Conservation (phyloP, 1,140 invertebrate species). For the Ceratosolen solmsi region DNA sequence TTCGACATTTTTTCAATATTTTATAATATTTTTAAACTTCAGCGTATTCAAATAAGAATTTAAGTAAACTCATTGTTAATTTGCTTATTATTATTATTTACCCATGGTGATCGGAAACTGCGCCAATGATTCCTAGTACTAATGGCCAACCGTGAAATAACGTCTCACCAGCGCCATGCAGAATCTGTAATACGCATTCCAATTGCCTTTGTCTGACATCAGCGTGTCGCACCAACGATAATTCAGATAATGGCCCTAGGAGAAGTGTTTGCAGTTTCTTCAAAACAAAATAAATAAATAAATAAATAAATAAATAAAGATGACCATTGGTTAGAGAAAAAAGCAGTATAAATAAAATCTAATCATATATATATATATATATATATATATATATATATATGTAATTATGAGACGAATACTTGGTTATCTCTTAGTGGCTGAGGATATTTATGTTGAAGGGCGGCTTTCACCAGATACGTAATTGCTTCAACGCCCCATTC, state of each 20-base stretch:
- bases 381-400: no score
- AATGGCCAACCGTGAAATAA: slow-evolving; percentile 95
- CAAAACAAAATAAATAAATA: slow-evolving; percentile 51
- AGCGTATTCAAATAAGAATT: no score
- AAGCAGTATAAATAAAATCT: no score
- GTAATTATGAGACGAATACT: slow-evolving; percentile 68
- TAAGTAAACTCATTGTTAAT: no score
- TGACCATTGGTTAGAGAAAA: no score
- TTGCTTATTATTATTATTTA: slow-evolving; percentile 64
- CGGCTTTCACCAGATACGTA: slow-evolving; percentile 93
- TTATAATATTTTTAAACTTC: no score
- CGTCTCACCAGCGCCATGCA: slow-evolving; percentile 93
- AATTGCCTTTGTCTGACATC: slow-evolving; percentile 96
- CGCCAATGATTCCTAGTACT: slow-evolving; percentile 94
- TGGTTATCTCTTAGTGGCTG: slow-evolving; percentile 89
- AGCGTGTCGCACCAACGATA: slow-evolving; percentile 90
- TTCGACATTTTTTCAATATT: not conserved
- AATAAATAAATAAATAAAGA: no score
- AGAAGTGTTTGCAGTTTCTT: slow-evolving; percentile 89
- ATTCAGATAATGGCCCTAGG: slow-evolving; percentile 89
- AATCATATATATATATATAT: no score
- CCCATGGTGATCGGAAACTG: slow-evolving; percentile 94
- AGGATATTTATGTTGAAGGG: slow-evolving; percentile 90
- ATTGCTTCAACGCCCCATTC: slow-evolving; percentile 98
- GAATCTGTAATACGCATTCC: slow-evolving; percentile 93